Evolutionary conservation across 2,888 invertebrate species (phyloP).

Genomic region (Bellardia bayeri): DNA sequence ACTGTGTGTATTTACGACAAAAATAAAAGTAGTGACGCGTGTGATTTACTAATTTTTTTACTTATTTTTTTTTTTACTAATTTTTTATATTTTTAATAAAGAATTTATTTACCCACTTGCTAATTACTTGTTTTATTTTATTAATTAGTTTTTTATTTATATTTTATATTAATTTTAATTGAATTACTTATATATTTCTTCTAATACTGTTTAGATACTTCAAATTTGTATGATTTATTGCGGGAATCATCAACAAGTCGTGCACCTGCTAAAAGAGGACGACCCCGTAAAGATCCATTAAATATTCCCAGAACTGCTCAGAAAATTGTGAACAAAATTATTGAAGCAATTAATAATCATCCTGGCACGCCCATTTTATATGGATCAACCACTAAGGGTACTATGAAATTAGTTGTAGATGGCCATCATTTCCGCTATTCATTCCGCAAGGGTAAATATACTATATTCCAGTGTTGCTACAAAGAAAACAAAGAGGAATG

Average conservation of each 20-base stretch:
- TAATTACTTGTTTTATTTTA: conserved; percentile 64
- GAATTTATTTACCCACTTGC: conserved; percentile 34
- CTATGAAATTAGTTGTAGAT: conserved; percentile 82
- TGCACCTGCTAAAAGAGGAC: conserved; percentile 59
- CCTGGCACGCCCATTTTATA: conserved; percentile 78
- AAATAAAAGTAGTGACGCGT: conserved; percentile 62
- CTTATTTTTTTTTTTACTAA: conserved; percentile 24
- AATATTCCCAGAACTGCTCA: conserved; percentile 22
- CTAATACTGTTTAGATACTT: conserved; percentile 18
- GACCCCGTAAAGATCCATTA: conserved; percentile 74
- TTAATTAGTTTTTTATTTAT: neutral
- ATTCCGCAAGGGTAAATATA: conserved; percentile 81
- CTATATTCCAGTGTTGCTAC: conserved; percentile 83
- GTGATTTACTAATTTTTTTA: conserved; percentile 39
- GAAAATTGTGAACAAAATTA: conserved; percentile 77
- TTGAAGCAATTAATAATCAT: conserved; percentile 76
- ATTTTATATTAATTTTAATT: neutral
- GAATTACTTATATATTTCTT: conserved; percentile 15
- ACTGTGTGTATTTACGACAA: conserved; percentile 22
- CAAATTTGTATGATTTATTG: neutral
- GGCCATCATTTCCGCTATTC: conserved; percentile 82
- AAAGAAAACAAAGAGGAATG: conserved; percentile 82
- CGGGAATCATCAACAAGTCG: conserved; percentile 16
- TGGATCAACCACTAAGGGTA: conserved; percentile 83
- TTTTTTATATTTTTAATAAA: conserved; percentile 53